These are phyloP conservation scores for Elegia similella DNA, from an alignment of 2,888 invertebrate species.

Conservation along the genomic window DNA sequence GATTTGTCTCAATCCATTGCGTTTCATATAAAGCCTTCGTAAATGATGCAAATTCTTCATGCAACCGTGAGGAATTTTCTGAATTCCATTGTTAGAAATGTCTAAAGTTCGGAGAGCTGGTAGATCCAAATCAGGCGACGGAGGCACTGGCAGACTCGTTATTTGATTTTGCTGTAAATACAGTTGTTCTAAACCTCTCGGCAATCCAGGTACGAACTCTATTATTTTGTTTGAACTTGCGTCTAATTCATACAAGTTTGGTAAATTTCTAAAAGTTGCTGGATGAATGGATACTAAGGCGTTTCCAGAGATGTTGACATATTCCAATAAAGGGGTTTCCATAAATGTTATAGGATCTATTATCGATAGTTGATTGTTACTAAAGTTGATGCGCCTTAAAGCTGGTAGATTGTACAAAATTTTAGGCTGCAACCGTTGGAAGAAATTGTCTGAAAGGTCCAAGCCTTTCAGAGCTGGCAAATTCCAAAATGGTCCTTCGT, in stretches of 20 bases:
- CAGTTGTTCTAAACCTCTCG: slow-evolving; percentile 88
- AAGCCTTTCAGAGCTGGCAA: slow-evolving; percentile 91
- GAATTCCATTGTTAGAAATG: slow-evolving; percentile 87
- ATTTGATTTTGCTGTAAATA: slow-evolving; percentile 88
- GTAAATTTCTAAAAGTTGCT: slow-evolving; percentile 88
- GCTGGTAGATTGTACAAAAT: slow-evolving; percentile 89
- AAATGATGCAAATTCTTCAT: slow-evolving; percentile 85
- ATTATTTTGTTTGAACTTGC: slow-evolving; percentile 86
- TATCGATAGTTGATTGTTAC: slow-evolving; percentile 85
- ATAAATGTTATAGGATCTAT: slow-evolving; percentile 89
- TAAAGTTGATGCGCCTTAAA: slow-evolving; percentile 88
- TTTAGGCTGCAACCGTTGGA: slow-evolving; percentile 86
- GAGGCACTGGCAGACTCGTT: slow-evolving; percentile 82
- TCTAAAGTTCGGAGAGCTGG: slow-evolving; percentile 88
- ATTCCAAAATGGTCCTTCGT: slow-evolving; percentile 91
- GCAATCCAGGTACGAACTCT: slow-evolving; percentile 90
- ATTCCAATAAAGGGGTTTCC: slow-evolving; percentile 87
- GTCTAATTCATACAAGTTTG: slow-evolving; percentile 89
- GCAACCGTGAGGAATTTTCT: slow-evolving; percentile 84
- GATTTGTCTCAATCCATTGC: slow-evolving; percentile 86
- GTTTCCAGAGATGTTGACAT: slow-evolving; percentile 90
- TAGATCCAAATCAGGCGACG: slow-evolving; percentile 86
- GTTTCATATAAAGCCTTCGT: slow-evolving; percentile 85
- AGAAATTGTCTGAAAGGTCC: slow-evolving; percentile 89
- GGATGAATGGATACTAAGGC: slow-evolving; percentile 86